Conservation (phyloP, 2,113 vertebrate genomes). For the Tragelaphus imberbis region DNA sequence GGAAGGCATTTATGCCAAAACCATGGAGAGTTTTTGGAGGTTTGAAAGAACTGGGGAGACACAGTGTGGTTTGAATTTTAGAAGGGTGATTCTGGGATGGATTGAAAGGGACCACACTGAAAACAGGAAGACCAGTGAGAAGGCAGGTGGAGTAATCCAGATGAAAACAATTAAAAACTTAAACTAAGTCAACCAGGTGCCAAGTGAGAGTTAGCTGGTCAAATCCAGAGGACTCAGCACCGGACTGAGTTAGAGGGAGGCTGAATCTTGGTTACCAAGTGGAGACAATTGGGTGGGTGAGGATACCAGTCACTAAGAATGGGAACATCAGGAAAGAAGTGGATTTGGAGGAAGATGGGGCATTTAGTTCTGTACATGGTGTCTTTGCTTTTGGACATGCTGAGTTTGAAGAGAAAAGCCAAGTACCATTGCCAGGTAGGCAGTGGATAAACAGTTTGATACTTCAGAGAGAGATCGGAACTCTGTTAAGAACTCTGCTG, state of each 20-base stretch:
- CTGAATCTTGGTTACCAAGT: background rate
- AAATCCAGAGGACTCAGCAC: too few species aligned
- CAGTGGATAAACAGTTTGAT: background rate
- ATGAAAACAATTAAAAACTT: background rate
- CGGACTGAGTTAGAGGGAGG: background rate
- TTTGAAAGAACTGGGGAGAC: background rate
- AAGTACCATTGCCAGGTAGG: background rate
- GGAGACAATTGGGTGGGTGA: background rate
- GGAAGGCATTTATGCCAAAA: background rate
- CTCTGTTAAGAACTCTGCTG: background rate
- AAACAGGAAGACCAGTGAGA: background rate
- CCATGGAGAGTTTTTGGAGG: background rate
- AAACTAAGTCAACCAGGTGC: background rate
- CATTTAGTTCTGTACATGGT: background rate
- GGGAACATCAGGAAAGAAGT: background rate
- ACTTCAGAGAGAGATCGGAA: background rate
- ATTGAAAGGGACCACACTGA: background rate
- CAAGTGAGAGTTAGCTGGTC: background rate
- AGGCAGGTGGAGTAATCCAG: background rate
- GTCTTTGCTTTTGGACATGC: background rate
- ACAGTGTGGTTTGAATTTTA: background rate
- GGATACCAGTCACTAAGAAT: background rate
- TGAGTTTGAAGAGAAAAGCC: background rate
- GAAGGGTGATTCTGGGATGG: background rate
- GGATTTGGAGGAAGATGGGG: background rate